These are phyloP conservation scores for Polymixis lichenea DNA, from an alignment of 2,888 invertebrate species.

Conservation along the genomic window DNA sequence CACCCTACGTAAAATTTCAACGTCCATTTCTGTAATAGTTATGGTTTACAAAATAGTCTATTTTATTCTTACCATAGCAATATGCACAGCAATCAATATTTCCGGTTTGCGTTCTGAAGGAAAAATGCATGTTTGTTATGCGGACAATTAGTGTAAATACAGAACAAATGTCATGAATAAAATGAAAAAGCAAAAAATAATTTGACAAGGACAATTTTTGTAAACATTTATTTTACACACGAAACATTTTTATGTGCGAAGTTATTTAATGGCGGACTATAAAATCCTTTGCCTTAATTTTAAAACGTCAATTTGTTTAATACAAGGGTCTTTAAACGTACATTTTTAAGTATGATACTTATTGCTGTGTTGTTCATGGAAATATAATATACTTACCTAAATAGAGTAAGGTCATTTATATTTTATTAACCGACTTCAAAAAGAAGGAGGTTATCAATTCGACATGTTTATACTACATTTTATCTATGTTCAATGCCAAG, in stretches of 20 bases:
- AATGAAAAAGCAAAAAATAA: constrained; percentile 18
- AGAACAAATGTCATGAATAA: constrained; percentile 15
- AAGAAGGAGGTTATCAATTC: too few species aligned
- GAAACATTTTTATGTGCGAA: constrained; percentile 43
- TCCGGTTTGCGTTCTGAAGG: constrained; percentile 3
- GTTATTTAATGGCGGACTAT: constrained; percentile 43
- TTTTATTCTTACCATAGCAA: background rate
- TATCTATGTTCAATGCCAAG: too few species aligned
- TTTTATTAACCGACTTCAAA: too few species aligned
- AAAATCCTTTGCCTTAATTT: constrained; percentile 44
- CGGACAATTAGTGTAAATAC: constrained; percentile 9
- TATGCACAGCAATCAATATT: background rate
- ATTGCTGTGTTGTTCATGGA: constrained; percentile 26
- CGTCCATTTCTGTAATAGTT: background rate
- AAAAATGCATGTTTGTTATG: constrained; percentile 3
- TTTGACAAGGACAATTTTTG: constrained; percentile 27
- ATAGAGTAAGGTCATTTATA: background rate
- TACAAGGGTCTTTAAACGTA: constrained; percentile 20
- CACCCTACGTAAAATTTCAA: background rate
- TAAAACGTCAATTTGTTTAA: constrained; percentile 37
- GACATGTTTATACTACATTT: too few species aligned
- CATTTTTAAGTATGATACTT: constrained; percentile 27
- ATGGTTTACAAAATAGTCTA: background rate
- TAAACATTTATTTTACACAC: constrained; percentile 38
- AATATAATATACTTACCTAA: background rate